Percentiles rank a stretch among this genome's conserved stretches.
These are phyloP conservation scores for Aproaerema taeniolella DNA, from an alignment of 2,888 invertebrate genomes.

Conservation along the genomic window DNA sequence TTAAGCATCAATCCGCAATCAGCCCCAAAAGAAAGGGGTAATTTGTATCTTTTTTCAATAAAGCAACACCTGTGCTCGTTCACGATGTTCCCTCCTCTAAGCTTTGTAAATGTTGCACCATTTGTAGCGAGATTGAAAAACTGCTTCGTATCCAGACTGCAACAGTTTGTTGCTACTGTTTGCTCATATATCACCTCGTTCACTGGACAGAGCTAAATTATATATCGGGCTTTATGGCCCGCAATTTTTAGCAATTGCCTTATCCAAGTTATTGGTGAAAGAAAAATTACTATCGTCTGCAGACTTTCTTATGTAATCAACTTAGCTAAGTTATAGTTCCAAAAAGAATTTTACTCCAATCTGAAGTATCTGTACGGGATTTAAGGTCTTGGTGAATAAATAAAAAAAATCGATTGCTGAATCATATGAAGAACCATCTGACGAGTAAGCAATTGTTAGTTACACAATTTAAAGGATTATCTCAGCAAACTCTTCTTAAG, in stretches of 20 bases:
- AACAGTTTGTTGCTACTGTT: conserved; percentile 27
- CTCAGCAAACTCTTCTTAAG: conserved; percentile 15
- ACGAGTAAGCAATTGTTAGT: conserved; percentile 2
- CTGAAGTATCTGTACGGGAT: too few relatives aligned
- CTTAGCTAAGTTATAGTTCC: too few relatives aligned
- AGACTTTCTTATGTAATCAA: too few relatives aligned
- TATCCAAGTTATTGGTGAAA: too few relatives aligned
- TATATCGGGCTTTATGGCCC: not conserved
- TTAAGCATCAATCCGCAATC: conserved; percentile 50
- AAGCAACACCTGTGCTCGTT: conserved; percentile 68
- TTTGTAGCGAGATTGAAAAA: conserved; percentile 74
- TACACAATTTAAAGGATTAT: conserved; percentile 11
- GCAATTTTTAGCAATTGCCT: too few relatives aligned
- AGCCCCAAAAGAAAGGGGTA: conserved; percentile 58
- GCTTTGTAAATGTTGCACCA: conserved; percentile 69
- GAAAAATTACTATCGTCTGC: too few relatives aligned
- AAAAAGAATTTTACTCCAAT: too few relatives aligned
- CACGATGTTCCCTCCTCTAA: conserved; percentile 53
- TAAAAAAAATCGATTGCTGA: too few relatives aligned
- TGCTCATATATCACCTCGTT: conserved; percentile 12
- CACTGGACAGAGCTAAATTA: not conserved
- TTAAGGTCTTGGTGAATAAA: too few relatives aligned
- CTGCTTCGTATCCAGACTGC: conserved; percentile 50
- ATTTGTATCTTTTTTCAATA: conserved; percentile 75
- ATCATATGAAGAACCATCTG: too few relatives aligned